Evolutionary conservation across 2,888 invertebrate species (phyloP).

Genomic region (Charanyca ferruginea): DNA sequence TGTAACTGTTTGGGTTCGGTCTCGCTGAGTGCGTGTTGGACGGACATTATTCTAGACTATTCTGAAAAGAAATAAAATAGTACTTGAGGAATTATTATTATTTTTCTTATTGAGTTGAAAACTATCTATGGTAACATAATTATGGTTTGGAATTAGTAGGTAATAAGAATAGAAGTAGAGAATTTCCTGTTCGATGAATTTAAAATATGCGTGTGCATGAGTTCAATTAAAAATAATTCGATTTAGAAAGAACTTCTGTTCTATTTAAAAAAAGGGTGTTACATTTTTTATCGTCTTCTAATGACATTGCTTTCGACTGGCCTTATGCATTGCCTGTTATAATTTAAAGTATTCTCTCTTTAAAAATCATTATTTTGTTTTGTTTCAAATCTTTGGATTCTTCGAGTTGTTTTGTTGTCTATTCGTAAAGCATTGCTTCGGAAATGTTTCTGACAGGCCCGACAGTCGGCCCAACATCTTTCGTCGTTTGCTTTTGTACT

Average conservation of each 20-base stretch:
- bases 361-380: neutral
- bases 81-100: neutral
- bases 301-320: neutral
- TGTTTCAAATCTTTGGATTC: constrained; percentile 20
- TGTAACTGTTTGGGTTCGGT: constrained; percentile 19
- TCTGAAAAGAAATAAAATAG: neutral
- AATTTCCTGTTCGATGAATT: neutral
- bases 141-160: neutral
- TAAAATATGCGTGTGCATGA: neutral
- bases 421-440: constrained; percentile 47
- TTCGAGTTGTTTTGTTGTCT: constrained; percentile 32
- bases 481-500: constrained; percentile 52
- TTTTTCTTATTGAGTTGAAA: no score
- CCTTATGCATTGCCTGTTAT: neutral
- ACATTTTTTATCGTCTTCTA: neutral
- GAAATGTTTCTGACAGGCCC: constrained; percentile 55
- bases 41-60: constrained; percentile 21
- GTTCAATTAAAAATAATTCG: neutral
- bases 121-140: no score
- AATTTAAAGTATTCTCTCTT: neutral
- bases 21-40: constrained; percentile 29
- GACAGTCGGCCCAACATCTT: constrained; percentile 39
- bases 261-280: neutral
- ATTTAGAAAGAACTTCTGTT: neutral
- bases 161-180: no score